phyloP scores from a whole-genome alignment of 2,888 invertebrate genomes.

The Odontocerum albicorne region DNA sequence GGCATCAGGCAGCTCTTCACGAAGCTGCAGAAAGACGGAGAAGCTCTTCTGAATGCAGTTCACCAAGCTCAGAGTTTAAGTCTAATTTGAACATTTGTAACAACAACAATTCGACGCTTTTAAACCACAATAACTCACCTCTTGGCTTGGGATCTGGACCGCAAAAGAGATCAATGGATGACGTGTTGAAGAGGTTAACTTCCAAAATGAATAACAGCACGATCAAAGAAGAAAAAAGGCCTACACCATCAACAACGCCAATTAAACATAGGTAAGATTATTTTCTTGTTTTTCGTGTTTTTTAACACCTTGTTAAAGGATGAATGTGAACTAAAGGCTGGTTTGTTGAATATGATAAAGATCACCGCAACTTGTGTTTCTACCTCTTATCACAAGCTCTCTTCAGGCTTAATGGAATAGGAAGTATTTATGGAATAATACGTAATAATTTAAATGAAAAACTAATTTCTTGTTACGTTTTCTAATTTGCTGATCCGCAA shows the following conservation, averaged over 20 bases:
- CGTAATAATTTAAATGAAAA: too few relatives aligned
- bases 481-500: too few relatives aligned
- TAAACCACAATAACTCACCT: conserved; percentile 62
- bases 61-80: conserved; percentile 68
- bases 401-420: too few relatives aligned
- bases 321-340: too few relatives aligned
- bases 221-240: conserved; percentile 70
- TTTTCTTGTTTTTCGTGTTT: conserved; percentile 27
- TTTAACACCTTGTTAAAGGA: too few relatives aligned
- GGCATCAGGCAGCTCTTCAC: conserved; percentile 47
- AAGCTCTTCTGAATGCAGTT: conserved; percentile 71
- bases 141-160: conserved; percentile 48
- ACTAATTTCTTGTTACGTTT: too few relatives aligned
- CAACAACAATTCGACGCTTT: conserved; percentile 65
- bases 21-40: conserved; percentile 40
- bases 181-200: conserved; percentile 83
- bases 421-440: too few relatives aligned
- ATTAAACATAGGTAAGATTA: conserved; percentile 61
- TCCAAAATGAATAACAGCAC: conserved; percentile 83
- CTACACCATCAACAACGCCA: conserved; percentile 69
- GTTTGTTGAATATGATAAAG: too few relatives aligned
- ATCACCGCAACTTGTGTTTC: too few relatives aligned
- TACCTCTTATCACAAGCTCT: too few relatives aligned
- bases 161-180: conserved; percentile 85
- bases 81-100: conserved; percentile 58